These are phyloP conservation scores for Larimichthys crocea DNA, from an alignment of 2,113 vertebrate species.

Conservation along the genomic window DNA sequence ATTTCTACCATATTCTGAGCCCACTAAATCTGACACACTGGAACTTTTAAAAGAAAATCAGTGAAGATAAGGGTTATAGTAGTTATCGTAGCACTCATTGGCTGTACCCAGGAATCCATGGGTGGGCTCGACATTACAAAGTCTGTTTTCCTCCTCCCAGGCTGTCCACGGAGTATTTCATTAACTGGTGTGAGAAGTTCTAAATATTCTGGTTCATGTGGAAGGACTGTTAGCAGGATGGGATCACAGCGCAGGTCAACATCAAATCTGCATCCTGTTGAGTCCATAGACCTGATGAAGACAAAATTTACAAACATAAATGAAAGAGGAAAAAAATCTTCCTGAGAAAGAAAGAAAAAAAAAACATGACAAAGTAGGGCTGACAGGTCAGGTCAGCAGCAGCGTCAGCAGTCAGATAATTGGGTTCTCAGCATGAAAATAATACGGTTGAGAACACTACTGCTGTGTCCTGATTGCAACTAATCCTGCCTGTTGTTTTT, in stretches of 20 bases:
- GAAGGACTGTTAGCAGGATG: slow-evolving; percentile 22
- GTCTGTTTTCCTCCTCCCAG: slow-evolving; percentile 7
- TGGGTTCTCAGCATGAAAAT: slow-evolving; percentile 62
- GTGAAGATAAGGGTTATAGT: not conserved
- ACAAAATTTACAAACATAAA: not conserved
- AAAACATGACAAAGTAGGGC: not conserved
- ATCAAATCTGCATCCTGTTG: slow-evolving; percentile 24
- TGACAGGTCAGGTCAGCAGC: slow-evolving; percentile 30
- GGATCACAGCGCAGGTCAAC: slow-evolving; percentile 22
- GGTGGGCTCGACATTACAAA: slow-evolving; percentile 12
- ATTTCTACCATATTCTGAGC: no score
- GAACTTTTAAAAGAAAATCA: not conserved
- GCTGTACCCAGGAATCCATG: slow-evolving; percentile 7
- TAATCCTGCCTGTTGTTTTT: not conserved
- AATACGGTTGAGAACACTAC: slow-evolving; percentile 28
- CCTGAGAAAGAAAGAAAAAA: not conserved
- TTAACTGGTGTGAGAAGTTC: slow-evolving; percentile 33
- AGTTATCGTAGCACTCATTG: not conserved
- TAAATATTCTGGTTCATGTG: slow-evolving; percentile 4
- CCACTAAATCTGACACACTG: no score
- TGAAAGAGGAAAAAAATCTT: not conserved
- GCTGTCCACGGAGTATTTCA: slow-evolving; percentile 15
- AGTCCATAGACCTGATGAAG: not conserved
- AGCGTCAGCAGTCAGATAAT: slow-evolving; percentile 41
- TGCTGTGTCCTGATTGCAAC: slow-evolving; percentile 18